Conservation (phyloP, 2,113 vertebrate species). For the Sebastes fasciatus region DNA sequence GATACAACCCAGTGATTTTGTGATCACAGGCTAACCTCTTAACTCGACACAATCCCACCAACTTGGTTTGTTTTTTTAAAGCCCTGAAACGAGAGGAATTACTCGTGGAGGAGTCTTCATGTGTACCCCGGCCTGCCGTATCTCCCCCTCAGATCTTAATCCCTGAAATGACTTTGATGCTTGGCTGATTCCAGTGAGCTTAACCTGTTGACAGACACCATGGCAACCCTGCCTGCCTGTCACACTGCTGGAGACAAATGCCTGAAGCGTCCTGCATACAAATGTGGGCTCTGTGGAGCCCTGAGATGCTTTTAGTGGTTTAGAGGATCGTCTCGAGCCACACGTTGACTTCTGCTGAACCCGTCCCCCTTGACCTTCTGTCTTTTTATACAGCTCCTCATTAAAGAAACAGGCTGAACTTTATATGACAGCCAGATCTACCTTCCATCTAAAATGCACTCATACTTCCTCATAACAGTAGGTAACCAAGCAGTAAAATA, state of each 20-base stretch:
- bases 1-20: conserved; percentile 12
- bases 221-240: conserved; percentile 56
- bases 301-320: conserved; percentile 31
- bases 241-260: conserved; percentile 45
- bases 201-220: conserved; percentile 63
- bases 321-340: neutral
- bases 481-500: neutral
- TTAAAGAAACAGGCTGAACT: neutral
- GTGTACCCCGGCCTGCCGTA: neutral
- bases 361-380: neutral
- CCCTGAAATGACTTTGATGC: conserved; percentile 66
- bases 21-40: conserved; percentile 6
- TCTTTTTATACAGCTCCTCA: neutral
- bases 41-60: neutral
- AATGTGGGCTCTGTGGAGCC: conserved; percentile 28
- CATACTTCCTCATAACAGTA: neutral
- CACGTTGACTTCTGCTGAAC: conserved; percentile 12
- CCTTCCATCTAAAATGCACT: too few relatives aligned
- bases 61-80: conserved; percentile 17
- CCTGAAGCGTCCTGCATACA: conserved; percentile 48
- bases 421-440: neutral
- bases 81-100: conserved; percentile 36
- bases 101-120: conserved; percentile 28
- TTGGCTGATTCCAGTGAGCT: conserved; percentile 46
- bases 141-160: conserved; percentile 44